A percentile compares a stretch with the other conserved stretches of the same genome.
phyloP scores from a whole-genome alignment of 2,797 vertebrate species.

The Chromobotia macracanthus region DNA sequence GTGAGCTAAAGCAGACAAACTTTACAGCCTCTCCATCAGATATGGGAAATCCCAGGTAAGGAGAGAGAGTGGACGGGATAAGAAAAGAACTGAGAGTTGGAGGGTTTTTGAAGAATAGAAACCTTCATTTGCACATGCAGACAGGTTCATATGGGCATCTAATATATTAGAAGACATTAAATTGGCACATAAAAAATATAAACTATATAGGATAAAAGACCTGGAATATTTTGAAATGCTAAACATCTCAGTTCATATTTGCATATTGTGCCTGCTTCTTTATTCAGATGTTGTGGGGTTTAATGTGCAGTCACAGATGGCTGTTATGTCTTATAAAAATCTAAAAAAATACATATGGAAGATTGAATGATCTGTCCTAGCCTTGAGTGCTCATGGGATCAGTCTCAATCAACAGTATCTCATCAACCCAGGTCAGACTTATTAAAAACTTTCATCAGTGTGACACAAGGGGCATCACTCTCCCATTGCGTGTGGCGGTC shows the following conservation, averaged over 20 bases:
- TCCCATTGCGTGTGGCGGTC: conserved; percentile 43
- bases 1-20: conserved; percentile 77
- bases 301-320: background rate
- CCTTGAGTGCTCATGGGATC: conserved; percentile 39
- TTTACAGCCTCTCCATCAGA: conserved; percentile 62
- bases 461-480: conserved; percentile 58
- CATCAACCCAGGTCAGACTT: conserved; percentile 59
- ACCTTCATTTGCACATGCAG: conserved; percentile 37
- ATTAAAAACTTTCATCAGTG: conserved; percentile 64
- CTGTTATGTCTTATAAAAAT: background rate
- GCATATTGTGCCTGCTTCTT: background rate
- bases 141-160: conserved; percentile 34
- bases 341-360: background rate
- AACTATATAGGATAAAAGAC: background rate
- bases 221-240: background rate
- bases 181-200: background rate
- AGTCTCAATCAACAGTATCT: conserved; percentile 59
- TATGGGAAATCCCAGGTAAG: conserved; percentile 55
- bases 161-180: conserved; percentile 10
- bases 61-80: conserved; percentile 29
- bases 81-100: conserved; percentile 25
- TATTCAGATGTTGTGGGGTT: background rate
- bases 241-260: background rate
- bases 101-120: conserved; percentile 43
- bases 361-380: conserved; percentile 40